Base-by-base conservation (phyloP, 2,797 vertebrate genomes). In the Esox masquinongy region DNA sequence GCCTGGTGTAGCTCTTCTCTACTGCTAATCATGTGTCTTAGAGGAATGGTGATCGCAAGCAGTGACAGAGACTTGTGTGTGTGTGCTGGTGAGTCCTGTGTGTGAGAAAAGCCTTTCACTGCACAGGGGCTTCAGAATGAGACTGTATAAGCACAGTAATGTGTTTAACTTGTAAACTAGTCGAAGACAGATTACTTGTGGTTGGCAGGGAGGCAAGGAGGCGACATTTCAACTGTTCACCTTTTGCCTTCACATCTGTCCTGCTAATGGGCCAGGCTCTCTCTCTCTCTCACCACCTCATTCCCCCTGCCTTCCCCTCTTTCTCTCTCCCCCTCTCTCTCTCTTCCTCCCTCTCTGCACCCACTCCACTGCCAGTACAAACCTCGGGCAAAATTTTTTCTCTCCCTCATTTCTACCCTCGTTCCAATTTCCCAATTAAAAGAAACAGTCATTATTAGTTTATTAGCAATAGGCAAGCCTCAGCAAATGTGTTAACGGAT, bases 401-500 rank as follows among this genome's bases (percentile, higher is more conserved):
- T 88, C 89, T 86, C 88, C 88, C 88, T 89, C 82, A 86, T 90
- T 88, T 86, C 89, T 87, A 87, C 85, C 80, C 79, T 89, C 92
- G 86, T 91, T 93, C 87, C 87, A 89, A 92, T 94, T 92, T 91
- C 92, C 94, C 56, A 61, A 95, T 93, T 94, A 94, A 93, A 90
- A 92, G 85, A 82, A 85, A 88, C 87, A 90, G 92, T 91, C 93
- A 92, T 93, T 92, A 94, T 94, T 94, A 93, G 93, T 95, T 92
- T 94, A 93, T 93, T 93, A 94, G 91, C 88, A 86, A 90, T 93
- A 92, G 43, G 91, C 92, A 92, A 92, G 91, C 92, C 90, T 88
- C 80, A 64, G 85, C 85, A 88, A 93, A 94, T 90, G 92, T 93
- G 93, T 93, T 94, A 94, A 91, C 88, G 88, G 93, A 94, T 93